Base-by-base conservation (phyloP, 2,888 invertebrate genomes). In the Scrobipalpa costella region DNA sequence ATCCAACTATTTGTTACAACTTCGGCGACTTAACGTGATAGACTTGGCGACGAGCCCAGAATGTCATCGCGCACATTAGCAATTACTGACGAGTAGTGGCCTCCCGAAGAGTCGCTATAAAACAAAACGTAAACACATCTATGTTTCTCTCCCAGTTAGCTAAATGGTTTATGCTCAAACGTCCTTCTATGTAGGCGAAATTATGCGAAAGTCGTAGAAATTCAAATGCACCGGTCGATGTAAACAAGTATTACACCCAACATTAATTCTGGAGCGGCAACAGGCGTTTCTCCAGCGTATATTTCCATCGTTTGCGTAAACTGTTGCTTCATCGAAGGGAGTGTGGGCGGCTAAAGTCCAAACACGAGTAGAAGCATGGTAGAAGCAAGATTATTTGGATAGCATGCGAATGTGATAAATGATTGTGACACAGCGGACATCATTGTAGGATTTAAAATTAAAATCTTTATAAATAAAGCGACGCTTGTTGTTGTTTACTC, bases 251-350 rank as follows among this genome's bases (percentile, higher is more conserved):
- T 27, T 21, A 33, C 34, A 13, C 34, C 55, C 60, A 60, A 49
- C 49, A 27, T 55, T 58, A 60, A 63, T 63, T 60, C 59, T 58
- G 55, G 59, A 64, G 44, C 64, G 57, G 49, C 33, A 58, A 36
- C 63, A 62, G 34, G 21, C 55, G 63, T 57, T 63, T 57, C 65
- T 65, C 63, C 65, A 63, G 65, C 60, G 63, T 62, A 61, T 67
- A 67, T 67, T 67, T 66, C 61, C 63, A 67, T 66, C 67, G 64
- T 66, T 67, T 67, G 50, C 67, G 55, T 34, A 55, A 55, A 67
- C 66, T 52, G 65, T 67, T 66, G 66, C 66, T 57, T 61, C 66
- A 66, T 63, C 63, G 57, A 33, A 58, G 59, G 49, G 62, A 40
- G 62, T 57, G 65, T 66, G 59, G 63, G 65, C 61, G 63, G 33